Percentiles rank a stretch among this genome's conserved stretches.
These are phyloP conservation scores for Monochamus saltuarius DNA, from an alignment of 1,140 invertebrate genomes.

Conservation along the genomic window DNA sequence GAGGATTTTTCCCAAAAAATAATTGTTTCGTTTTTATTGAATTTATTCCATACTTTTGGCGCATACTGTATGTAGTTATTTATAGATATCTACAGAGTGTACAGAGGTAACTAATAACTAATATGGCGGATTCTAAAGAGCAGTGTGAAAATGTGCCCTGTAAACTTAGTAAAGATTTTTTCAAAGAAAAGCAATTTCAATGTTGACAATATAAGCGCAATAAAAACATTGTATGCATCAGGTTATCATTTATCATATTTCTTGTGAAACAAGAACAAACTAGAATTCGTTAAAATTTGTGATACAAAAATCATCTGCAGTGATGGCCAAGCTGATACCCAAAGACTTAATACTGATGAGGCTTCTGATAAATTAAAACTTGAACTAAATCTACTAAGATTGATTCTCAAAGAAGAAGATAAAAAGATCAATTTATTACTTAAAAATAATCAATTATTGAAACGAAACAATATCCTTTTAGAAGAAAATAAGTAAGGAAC, in stretches of 20 bases:
- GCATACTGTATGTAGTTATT: too few relatives aligned
- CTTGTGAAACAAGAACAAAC: constrained; percentile 2
- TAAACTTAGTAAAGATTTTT: constrained; percentile 4
- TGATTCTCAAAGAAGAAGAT: constrained; percentile 6
- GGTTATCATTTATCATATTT: background rate
- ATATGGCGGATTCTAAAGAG: too few relatives aligned
- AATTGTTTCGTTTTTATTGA: too few relatives aligned
- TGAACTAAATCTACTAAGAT: constrained; percentile 2
- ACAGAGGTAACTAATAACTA: too few relatives aligned
- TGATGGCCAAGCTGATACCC: background rate
- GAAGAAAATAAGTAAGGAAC: too few relatives aligned
- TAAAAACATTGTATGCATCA: constrained; percentile 6
- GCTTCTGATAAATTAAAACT: constrained; percentile 3
- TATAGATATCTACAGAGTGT: too few relatives aligned
- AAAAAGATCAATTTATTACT: constrained; percentile 3
- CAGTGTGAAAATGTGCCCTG: background rate
- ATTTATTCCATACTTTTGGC: too few relatives aligned
- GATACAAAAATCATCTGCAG: constrained; percentile 2
- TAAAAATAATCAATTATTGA: background rate
- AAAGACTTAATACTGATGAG: constrained; percentile 4
- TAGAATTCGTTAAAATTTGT: constrained; percentile 9
- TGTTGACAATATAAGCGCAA: background rate
- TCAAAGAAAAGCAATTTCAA: too few relatives aligned
- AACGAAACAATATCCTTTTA: background rate
- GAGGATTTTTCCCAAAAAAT: too few relatives aligned